Evolutionary conservation across 2,113 vertebrate species (phyloP), one percentile per base, ranked within the genome.

Genomic region (Anoplopoma fimbria): DNA sequence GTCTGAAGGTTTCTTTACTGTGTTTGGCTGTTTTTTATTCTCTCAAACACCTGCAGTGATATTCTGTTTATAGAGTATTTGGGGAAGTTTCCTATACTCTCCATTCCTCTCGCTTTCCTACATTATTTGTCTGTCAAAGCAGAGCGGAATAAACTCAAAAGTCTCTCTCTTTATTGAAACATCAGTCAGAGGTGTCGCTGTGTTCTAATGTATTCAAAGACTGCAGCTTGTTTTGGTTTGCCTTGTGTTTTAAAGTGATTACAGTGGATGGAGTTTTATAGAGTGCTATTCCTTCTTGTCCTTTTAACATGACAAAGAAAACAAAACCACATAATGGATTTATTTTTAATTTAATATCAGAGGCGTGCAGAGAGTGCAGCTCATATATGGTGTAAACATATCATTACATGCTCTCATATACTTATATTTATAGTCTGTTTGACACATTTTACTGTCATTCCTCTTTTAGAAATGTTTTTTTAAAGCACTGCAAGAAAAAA

Each of bases 101-200:
- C 17, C 36, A 7, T 21, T 31, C n/a, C 9, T 53, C 67, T 53
- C 38, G 49, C 60, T 34, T 75, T 51, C 58, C 13, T 34, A 2
- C 15, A 2, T 64, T 23, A 17, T 9, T n/a, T 13, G 33, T 40
- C 9, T 1, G 8, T 62, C 38, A 61, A 45, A 61, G 27, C 57
- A 47, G 29, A 34, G 4, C 0, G 19, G 55, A 68, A 57, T 31
- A 2, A 49, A 64, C 12, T 14, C 53, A 4, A 0, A n/a, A 13
- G 49, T 60, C 12, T 67, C 23, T 68, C 23, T 53, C 53, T 67
- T 53, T 25, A 29, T 29, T 69, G 49, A 29, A 38, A 62, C 68
- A 53, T 71, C 65, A 45, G 29, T 69, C 4, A 36, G 51, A 27
- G 27, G 69, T 68, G 81, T 53, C 63, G 5, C 40, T 1, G 65